Evolutionary conservation across 2,797 vertebrate species (phyloP), one percentile per base, ranked within the genome.

Genomic region (Crocodylus rhombifer): DNA sequence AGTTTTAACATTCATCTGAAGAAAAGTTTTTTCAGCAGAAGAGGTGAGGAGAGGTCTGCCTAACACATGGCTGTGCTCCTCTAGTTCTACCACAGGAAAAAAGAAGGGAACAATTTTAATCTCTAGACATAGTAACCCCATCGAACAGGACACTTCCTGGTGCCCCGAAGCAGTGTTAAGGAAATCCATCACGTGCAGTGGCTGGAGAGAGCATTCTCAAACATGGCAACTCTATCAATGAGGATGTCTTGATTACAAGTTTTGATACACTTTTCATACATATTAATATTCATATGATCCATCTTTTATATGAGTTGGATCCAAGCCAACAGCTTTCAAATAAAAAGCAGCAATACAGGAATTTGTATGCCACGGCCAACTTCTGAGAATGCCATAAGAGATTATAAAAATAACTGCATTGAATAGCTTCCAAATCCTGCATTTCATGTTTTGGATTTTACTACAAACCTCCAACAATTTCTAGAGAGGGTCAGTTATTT

Each of bases 301-400:
- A 60, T 87, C 89, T 77, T 82, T 95, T 33, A 56, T 79, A 17
- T 55, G 21, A 96, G 83, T 25, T 91, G 91, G 63, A 79, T 92
- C 67, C 80, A 77, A 86, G 85, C 89, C 89, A 95, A 88, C 64
- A 77, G 33, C 25, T 90, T 92, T 14, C 81, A 91, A 94, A 95
- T 75, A 14, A 95, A 96, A 95, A 88, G 88, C 78, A 95, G 84
- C 55, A 82, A 83, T 78, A 56, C 20, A 86, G 69, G 84, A 97
- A 95, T 95, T 87, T 88, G 58, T 64, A 86, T 30, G 87, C 74
- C 64, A 92, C 62, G 84, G 92, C 81, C 91, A 92, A 79, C 61
- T 94, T 95, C 94, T 93, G 89, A 73, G 92, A 96, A 92, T 94
- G 71, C 77, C 81, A 90, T 95, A 89, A 93, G 77, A 93, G 91